Conservation (phyloP, 2,888 invertebrate genomes). For the Hydriomena furcata region DNA sequence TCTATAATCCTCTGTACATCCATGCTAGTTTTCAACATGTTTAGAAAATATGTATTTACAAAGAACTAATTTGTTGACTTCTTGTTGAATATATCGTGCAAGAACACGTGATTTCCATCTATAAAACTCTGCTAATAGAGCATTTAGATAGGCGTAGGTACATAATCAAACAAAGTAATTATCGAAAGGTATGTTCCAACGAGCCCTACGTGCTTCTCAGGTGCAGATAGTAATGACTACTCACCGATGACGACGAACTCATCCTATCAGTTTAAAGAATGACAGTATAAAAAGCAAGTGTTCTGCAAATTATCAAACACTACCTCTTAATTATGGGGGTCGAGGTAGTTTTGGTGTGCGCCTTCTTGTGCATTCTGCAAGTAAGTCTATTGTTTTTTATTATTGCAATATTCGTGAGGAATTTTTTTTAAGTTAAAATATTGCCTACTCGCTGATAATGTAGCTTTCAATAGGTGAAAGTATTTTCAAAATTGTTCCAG, state of each 20-base stretch:
- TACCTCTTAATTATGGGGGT: slow-evolving; percentile 51
- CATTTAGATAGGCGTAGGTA: slow-evolving; percentile 5
- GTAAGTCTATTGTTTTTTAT: slow-evolving; percentile 41
- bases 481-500: no score
- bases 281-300: slow-evolving; percentile 28
- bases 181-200: slow-evolving; percentile 32
- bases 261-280: slow-evolving; percentile 44
- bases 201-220: slow-evolving; percentile 47
- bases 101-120: slow-evolving; percentile 16
- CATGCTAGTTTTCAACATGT: no score
- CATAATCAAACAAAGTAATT: slow-evolving; percentile 22
- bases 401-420: not conserved
- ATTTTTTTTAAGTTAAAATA: no score
- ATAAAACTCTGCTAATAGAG: slow-evolving; percentile 6
- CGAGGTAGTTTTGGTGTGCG: slow-evolving; percentile 42
- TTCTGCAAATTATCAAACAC: slow-evolving; percentile 14
- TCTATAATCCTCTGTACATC: no score
- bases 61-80: no score
- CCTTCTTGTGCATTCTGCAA: slow-evolving; percentile 53
- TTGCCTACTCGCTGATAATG: no score
- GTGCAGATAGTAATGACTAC: slow-evolving; percentile 36
- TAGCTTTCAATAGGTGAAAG: no score
- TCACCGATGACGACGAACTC: slow-evolving; percentile 49
- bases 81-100: not conserved
- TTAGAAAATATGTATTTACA: no score